Conservation (phyloP, 2,797 vertebrate genomes). For the Microctenopoma steveboyesi region DNA sequence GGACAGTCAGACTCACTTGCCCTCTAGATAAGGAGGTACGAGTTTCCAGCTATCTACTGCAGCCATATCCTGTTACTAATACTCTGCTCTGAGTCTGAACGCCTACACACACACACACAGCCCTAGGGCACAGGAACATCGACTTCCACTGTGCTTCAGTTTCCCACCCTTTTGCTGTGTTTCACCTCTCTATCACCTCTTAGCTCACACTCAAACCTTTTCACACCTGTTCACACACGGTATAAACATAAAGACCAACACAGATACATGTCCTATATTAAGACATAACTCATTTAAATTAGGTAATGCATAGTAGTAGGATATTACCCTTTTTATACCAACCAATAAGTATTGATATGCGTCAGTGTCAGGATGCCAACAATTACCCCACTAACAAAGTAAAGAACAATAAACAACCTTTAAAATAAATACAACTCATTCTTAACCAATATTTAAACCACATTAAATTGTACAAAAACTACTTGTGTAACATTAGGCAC, state of each 20-base stretch:
- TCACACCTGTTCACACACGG: slow-evolving; percentile 58
- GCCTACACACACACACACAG: slow-evolving; percentile 43
- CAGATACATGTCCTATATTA: too few relatives aligned
- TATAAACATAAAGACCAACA: slow-evolving; percentile 18
- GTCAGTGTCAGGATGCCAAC: not conserved
- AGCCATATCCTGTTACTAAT: slow-evolving; percentile 92
- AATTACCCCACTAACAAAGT: too few relatives aligned
- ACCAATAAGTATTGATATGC: not conserved
- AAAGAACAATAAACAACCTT: too few relatives aligned
- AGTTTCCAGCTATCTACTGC: slow-evolving; percentile 84
- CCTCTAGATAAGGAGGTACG: slow-evolving; percentile 88
- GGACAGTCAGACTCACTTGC: slow-evolving; percentile 82
- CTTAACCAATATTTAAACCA: not conserved
- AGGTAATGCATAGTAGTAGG: too few relatives aligned
- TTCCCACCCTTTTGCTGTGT: slow-evolving; percentile 70
- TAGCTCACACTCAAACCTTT: slow-evolving; percentile 59
- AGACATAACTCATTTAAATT: too few relatives aligned
- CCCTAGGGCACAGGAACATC: slow-evolving; percentile 79
- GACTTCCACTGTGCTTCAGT: slow-evolving; percentile 73
- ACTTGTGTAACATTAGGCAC: too few relatives aligned
- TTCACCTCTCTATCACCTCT: slow-evolving; percentile 72
- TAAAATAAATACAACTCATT: too few relatives aligned
- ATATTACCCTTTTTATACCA: too few relatives aligned
- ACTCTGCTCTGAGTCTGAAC: slow-evolving; percentile 79
- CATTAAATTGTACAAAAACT: not conserved